Base-by-base conservation (phyloP, 2,113 vertebrate genomes). In the Sphaerodactylus townsendi region DNA sequence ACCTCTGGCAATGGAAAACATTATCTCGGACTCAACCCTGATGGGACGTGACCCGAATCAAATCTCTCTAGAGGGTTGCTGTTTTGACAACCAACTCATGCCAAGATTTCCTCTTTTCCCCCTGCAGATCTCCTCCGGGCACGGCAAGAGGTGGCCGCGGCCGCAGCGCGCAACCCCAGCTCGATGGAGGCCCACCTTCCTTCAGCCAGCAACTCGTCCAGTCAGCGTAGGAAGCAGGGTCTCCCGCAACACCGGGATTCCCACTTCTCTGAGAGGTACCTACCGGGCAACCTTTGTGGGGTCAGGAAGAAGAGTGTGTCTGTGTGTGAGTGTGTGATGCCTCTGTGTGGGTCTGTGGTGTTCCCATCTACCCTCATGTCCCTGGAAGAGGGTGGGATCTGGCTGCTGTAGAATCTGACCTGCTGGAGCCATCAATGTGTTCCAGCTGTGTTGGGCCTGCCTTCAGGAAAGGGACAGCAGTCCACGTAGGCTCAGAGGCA, bases 141-240 rank as follows among this genome's bases (percentile, higher is more conserved):
- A 48, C 97, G 97, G 72, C 98, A 98, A 93, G 98, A 99, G 92
- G 98, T 95, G 62, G 91, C 97, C 75, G 98, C 97, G 72, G 96
- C 93, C 14, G 97, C 96, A 0, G 94, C 96, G 77, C 97, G 98
- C 86, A 98, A 95, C 88, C 95, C 97, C 23, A 91, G 95, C 30
- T 93, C 95, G 84, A 95, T 99, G 96, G 98, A 99, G 82, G 96
- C 97, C 86, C 98, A 98, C 93, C 96, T 99, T 82, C 97, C 98
- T 53, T 94, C 98, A 1, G 91, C 84, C 85, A 41, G 90, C 89
- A 92, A 88, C 87, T 87, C 93, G 0, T 96, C 96, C 33, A 98
- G 97, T 86, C 98, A 98, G 94, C 96, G 98, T 86, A 96, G 98
- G 90, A 99, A 99, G 92, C 98, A 99, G 92, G 98, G 98, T 74